These are phyloP conservation scores for Sphaerophoria taeniata DNA, from an alignment of 2,888 invertebrate species.

Conservation along the genomic window DNA sequence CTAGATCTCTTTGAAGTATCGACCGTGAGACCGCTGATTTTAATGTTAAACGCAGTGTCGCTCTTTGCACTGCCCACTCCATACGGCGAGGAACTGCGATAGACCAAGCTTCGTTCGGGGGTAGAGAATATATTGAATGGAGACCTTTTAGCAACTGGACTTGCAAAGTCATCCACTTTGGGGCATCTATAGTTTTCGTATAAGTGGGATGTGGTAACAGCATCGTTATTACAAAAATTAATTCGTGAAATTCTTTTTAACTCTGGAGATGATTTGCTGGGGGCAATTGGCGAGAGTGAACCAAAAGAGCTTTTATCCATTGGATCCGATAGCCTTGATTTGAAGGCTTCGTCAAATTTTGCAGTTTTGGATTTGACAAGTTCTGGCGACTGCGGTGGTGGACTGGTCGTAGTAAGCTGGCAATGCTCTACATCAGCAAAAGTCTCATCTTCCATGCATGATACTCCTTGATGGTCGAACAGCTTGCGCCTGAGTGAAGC, in stretches of 20 bases:
- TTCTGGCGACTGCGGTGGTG: conserved; percentile 75
- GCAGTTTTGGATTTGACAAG: conserved; percentile 24
- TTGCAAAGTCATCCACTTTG: conserved; percentile 20
- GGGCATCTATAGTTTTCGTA: conserved; percentile 39
- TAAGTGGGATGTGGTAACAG: not conserved
- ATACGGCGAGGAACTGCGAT: conserved; percentile 69
- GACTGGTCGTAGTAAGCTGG: conserved; percentile 67
- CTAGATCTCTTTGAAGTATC: conserved; percentile 76
- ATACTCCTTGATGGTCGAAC: conserved; percentile 79
- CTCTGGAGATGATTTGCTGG: conserved; percentile 43
- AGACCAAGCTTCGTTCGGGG: conserved; percentile 79
- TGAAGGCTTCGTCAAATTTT: conserved; percentile 36
- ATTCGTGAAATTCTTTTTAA: conserved; percentile 37
- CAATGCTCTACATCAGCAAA: conserved; percentile 45
- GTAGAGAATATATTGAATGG: conserved; percentile 66
- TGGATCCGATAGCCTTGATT: conserved; percentile 78
- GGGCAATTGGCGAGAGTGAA: conserved; percentile 81
- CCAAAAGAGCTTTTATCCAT: conserved; percentile 80
- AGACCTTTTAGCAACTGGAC: conserved; percentile 30
- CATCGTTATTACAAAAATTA: conserved; percentile 1
- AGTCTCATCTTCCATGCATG: conserved; percentile 75
- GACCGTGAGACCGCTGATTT: conserved; percentile 78
- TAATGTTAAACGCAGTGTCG: conserved; percentile 78
- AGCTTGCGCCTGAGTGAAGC: conserved; percentile 81
- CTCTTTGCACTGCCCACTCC: conserved; percentile 70